Evolutionary conservation across 1,140 invertebrate species (phyloP), one percentile per base, ranked within the genome.

Genomic region (Ditylenchus dipsaci): DNA sequence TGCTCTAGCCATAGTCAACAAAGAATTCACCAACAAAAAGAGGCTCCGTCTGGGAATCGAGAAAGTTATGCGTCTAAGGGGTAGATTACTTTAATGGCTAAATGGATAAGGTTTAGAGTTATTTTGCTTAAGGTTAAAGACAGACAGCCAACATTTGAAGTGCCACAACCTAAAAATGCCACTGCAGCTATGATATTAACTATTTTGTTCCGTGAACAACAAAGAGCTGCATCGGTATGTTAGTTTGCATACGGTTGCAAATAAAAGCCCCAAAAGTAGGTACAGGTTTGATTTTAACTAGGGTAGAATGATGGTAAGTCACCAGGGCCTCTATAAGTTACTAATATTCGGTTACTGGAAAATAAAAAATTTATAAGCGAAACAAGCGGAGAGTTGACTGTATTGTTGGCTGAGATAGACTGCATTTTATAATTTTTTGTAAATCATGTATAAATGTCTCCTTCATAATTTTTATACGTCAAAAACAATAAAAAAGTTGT

Each of bases 1-100:
- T 42, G 69, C 72, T 8, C 26, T 66, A 3, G 72, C 73, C 7
- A 33, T 43, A 15, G 27, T 73, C 21, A 58, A 75, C 23, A 49
- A 73, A 68, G 21, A 59, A 15, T 75, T 73, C 21, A 21, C 61
- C n/a, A 73, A 73, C 57, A 73, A 75, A 30, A 47, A 49, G 21
- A 63, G 65, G 9, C 30, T 73, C n/a, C 49, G 72, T 8, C 30
- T 73, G 11, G 71, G 71, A 8, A 33, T 73, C 15, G 53, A 72
- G 43, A 73, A 73, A 45, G 59, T 43, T 29, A 13, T 75, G 38
- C 21, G 19, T 3, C 26, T 73, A 15, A 65, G 62, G 62, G 73
- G 71, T 75, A 13, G 23, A 15, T 19, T 21, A 17, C 23, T 53
- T 53, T 7, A 5, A 53, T 3, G n/a, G 15, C 23, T 53, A 53